These are phyloP conservation scores for Myotis vivesi DNA, from an alignment of 2,797 vertebrate genomes.

Conservation along the genomic window DNA sequence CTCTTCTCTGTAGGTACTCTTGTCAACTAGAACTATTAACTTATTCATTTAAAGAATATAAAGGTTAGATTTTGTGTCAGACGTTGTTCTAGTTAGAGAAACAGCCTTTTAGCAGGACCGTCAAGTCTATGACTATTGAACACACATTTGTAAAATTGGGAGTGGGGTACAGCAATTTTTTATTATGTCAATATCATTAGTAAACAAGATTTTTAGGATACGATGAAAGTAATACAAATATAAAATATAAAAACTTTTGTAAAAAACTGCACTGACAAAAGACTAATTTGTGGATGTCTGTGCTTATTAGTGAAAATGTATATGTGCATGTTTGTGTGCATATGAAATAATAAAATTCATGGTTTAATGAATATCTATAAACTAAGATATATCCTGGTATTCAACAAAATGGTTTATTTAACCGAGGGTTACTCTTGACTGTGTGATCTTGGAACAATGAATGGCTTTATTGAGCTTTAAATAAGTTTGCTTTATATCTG, in stretches of 20 bases:
- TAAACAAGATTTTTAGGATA: neutral
- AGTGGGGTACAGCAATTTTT: neutral
- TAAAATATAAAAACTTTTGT: slow-evolving; percentile 24
- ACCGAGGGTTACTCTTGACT: neutral
- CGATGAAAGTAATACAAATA: neutral
- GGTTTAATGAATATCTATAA: neutral
- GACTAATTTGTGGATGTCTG: neutral
- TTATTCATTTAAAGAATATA: neutral
- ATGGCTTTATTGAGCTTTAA: neutral
- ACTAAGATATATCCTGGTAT: neutral
- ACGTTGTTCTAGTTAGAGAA: neutral
- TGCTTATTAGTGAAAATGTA: neutral
- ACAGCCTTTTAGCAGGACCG: neutral
- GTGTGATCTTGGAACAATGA: neutral
- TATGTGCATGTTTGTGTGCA: neutral
- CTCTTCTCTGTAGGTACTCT: neutral
- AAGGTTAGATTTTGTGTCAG: neutral
- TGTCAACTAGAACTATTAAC: neutral
- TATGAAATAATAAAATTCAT: neutral
- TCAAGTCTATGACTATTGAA: neutral
- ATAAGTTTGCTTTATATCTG: neutral
- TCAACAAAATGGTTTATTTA: neutral
- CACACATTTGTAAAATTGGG: neutral
- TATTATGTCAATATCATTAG: neutral
- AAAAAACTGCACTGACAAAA: neutral